Base-by-base conservation (phyloP, 2,888 invertebrate species). In the Drosophila paranaensis region DNA sequence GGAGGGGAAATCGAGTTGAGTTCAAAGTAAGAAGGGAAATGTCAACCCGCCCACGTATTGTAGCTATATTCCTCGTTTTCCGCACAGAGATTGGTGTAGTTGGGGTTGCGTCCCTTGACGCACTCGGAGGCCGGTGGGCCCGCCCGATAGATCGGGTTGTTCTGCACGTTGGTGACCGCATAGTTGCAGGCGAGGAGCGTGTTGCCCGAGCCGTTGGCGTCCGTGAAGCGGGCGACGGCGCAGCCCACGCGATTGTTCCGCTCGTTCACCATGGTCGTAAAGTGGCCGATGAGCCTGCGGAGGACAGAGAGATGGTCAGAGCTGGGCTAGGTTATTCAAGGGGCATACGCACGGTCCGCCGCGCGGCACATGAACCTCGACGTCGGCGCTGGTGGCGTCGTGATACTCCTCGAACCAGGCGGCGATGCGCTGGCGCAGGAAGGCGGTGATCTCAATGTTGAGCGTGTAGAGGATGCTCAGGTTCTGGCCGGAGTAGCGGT, bases 131-230 rank as follows among this genome's bases (percentile, higher is more conserved):
- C 90, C 2, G 78, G 60, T 11, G 50, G 3, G 2, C 90, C 90
- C n/a, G 75, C 60, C 6, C 86, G 68, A 46, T 90, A 89, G 4
- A 88, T 70, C 5, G 90, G 77, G 48, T 80, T 77, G 35, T 77
- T 81, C 5, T 43, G 46, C 0, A 89, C 72, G 57, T 90, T 89
- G 0, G 90, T 86, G 0, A 81, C 83, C 8, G 88, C 86, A 60
- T 89, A 89, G 51, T 89, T 88, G 55, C 88, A 89, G 43, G 75
- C 88, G 13, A 89, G 60, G 25, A 89, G 68, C 2, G 86, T 79
- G 25, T 27, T 74, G 13, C 51, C 63, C 6, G 51, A 35, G 6
- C 81, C 87, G 0, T 43, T 55, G 10, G 87, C 53, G 39, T 74
- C 84, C 33, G 84, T 84, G 20, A 69, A 86, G 6, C 80, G 65